A percentile compares a stretch with the other conserved stretches of the same genome.
Conservation (phyloP, 2,113 vertebrate genomes). For the Archilochus colubris region DNA sequence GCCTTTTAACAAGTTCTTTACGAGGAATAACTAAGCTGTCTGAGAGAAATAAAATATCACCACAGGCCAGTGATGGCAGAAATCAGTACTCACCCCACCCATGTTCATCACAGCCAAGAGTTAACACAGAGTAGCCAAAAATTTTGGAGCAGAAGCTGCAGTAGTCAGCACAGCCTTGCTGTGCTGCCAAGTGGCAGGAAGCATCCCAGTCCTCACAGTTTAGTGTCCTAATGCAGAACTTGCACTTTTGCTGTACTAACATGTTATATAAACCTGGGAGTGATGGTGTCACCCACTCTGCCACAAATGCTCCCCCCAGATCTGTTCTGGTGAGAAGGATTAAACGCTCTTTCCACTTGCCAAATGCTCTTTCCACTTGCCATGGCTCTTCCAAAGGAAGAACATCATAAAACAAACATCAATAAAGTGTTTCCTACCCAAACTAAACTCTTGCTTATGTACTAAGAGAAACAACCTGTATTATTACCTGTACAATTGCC, state of each 20-base stretch:
- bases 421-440: background rate
- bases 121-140: background rate
- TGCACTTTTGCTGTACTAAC: background rate
- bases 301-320: background rate
- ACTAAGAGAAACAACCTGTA: background rate
- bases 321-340: background rate
- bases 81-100: background rate
- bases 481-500: background rate
- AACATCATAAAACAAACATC: background rate
- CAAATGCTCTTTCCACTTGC: background rate
- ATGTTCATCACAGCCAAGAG: background rate
- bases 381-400: background rate
- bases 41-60: background rate
- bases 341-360: background rate
- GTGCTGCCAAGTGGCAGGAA: rapidly evolving
- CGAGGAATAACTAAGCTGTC: background rate
- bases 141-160: background rate
- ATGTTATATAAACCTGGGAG: background rate
- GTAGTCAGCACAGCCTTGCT: background rate
- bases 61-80: background rate
- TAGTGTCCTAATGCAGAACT: background rate
- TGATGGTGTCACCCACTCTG: background rate
- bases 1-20: background rate
- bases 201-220: background rate
- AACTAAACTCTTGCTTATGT: background rate